These are phyloP conservation scores for Acipenser transmontanus DNA, from an alignment of 2,797 vertebrate genomes.

Conservation along the genomic window DNA sequence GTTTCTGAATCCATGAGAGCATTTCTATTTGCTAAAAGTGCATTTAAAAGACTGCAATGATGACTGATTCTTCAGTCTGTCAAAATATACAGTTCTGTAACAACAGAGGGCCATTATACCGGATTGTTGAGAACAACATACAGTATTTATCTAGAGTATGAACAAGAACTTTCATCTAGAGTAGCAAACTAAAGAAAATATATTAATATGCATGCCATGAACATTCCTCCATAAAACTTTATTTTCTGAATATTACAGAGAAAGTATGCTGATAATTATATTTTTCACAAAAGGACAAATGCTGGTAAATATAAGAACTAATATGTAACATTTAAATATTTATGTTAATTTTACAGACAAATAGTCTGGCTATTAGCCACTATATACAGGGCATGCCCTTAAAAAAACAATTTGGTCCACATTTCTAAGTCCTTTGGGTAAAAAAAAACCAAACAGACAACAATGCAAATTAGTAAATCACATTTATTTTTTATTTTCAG, in stretches of 20 bases:
- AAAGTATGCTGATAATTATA: conserved; percentile 79
- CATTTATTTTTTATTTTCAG: not conserved
- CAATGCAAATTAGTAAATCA: conserved; percentile 29
- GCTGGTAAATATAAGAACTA: conserved; percentile 87
- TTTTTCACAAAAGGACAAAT: conserved; percentile 82
- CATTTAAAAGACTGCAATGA: conserved; percentile 81
- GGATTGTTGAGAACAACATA: conserved; percentile 76
- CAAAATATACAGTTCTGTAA: conserved; percentile 70
- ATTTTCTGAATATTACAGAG: conserved; percentile 67
- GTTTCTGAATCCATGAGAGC: conserved; percentile 75
- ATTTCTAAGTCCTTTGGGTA: conserved; percentile 77
- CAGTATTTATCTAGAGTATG: conserved; percentile 76
- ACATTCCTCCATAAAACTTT: conserved; percentile 87
- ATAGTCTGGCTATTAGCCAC: conserved; percentile 74
- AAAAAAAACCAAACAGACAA: conserved; percentile 46
- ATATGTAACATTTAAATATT: conserved; percentile 89
- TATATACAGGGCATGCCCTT: conserved; percentile 71
- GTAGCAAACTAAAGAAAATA: conserved; percentile 86
- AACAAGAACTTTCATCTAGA: conserved; percentile 77
- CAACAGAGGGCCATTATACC: conserved; percentile 75
- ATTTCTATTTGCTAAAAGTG: conserved; percentile 70
- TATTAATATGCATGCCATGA: conserved; percentile 97
- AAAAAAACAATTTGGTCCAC: conserved; percentile 92
- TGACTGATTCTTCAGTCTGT: conserved; percentile 63
- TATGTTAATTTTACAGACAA: conserved; percentile 85